These are phyloP conservation scores for Leptodirus hochenwartii DNA, from an alignment of 2,888 invertebrate species.

Conservation along the genomic window DNA sequence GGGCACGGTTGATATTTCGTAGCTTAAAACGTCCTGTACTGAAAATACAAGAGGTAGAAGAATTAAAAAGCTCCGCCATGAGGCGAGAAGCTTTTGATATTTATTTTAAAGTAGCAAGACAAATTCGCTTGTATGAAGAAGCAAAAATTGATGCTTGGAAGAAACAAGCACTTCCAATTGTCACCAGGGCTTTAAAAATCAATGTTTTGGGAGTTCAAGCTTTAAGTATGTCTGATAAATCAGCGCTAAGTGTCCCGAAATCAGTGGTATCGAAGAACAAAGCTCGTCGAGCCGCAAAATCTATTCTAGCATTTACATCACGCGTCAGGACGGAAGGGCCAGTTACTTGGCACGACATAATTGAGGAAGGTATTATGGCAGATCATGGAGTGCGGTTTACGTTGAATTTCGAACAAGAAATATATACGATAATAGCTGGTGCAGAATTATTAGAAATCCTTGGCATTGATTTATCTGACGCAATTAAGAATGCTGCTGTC, in stretches of 20 bases:
- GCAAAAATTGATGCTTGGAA: slow-evolving; percentile 54
- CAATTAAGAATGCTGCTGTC: slow-evolving; percentile 35
- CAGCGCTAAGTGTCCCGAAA: slow-evolving; percentile 1
- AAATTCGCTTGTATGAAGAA: slow-evolving; percentile 60
- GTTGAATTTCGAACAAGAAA: slow-evolving; percentile 42
- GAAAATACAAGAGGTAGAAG: slow-evolving; percentile 57
- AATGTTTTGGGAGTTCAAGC: slow-evolving; percentile 39
- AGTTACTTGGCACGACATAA: slow-evolving; percentile 49
- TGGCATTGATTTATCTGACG: slow-evolving; percentile 36
- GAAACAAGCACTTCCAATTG: slow-evolving; percentile 38
- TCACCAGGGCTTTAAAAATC: slow-evolving; percentile 49
- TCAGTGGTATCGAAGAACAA: too few species aligned
- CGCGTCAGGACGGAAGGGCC: slow-evolving; percentile 8
- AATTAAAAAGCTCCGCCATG: slow-evolving; percentile 51
- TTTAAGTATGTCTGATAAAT: slow-evolving; percentile 3
- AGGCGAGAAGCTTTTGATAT: slow-evolving; percentile 62
- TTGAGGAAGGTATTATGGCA: slow-evolving; percentile 44
- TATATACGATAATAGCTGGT: slow-evolving; percentile 52
- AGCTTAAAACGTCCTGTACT: slow-evolving; percentile 65
- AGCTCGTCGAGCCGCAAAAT: too few species aligned
- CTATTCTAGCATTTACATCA: too few species aligned
- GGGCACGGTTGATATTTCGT: slow-evolving; percentile 64
- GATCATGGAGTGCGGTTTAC: slow-evolving; percentile 48
- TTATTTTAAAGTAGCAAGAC: slow-evolving; percentile 56
- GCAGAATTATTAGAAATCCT: slow-evolving; percentile 57